These are phyloP conservation scores for Poicephalus gulielmi DNA, from an alignment of 2,113 vertebrate genomes.

Conservation along the genomic window DNA sequence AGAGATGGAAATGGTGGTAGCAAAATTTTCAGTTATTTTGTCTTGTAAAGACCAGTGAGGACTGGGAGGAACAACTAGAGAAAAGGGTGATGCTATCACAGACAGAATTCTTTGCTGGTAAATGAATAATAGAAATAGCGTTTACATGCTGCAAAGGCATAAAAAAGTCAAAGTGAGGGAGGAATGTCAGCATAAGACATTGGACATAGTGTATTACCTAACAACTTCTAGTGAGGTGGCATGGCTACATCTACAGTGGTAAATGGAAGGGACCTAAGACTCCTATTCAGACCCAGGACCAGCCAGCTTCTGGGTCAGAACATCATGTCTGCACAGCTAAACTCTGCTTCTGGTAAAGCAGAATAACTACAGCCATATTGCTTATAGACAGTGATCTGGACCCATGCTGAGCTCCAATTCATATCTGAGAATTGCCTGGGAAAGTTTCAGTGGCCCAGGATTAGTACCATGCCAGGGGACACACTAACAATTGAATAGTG, in stretches of 20 bases:
- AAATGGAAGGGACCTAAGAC: background rate
- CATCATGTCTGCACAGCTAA: background rate
- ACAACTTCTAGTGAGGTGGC: background rate
- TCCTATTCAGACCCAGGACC: background rate
- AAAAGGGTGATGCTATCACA: background rate
- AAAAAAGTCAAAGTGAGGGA: background rate
- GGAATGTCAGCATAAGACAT: background rate
- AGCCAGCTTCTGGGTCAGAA: background rate
- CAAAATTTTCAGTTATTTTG: background rate
- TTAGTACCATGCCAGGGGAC: background rate
- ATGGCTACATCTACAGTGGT: background rate
- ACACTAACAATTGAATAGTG: background rate
- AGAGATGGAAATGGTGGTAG: background rate
- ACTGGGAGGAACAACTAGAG: background rate
- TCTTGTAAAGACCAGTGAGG: background rate
- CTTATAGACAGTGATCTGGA: background rate
- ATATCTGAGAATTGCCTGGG: background rate
- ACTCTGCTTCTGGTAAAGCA: background rate
- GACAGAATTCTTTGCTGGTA: background rate
- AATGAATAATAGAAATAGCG: background rate
- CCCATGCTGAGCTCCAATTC: background rate
- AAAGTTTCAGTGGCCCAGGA: background rate
- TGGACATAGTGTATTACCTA: background rate
- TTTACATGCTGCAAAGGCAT: background rate
- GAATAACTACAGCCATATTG: background rate